A percentile compares a stretch with the other conserved stretches of the same genome.
Conservation (phyloP, 2,113 vertebrate genomes). For the Paratilapia polleni region DNA sequence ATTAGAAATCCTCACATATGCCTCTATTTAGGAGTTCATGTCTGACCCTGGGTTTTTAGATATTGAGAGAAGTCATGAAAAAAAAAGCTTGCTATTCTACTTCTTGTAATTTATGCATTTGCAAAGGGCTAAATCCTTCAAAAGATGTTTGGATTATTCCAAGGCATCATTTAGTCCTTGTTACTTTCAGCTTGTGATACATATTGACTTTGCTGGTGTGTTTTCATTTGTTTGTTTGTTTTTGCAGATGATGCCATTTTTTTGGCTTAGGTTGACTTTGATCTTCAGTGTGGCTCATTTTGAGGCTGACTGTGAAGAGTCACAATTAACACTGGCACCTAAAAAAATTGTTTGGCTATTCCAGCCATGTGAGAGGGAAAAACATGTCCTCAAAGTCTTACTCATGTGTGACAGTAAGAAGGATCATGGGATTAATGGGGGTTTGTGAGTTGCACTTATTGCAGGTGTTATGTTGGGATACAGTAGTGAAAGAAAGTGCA, state of each 20-base stretch:
- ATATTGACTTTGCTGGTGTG: neutral
- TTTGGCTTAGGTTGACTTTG: neutral
- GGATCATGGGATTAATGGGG: slow-evolving; percentile 56
- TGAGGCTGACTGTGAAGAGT: neutral
- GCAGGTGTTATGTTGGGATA: slow-evolving; percentile 42
- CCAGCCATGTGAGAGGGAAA: slow-evolving; percentile 28
- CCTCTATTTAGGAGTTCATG: slow-evolving; percentile 7
- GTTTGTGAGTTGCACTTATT: slow-evolving; percentile 42
- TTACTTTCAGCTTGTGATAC: neutral
- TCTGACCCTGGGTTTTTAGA: neutral
- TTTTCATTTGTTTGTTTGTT: neutral
- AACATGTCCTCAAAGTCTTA: slow-evolving; percentile 49
- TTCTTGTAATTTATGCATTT: slow-evolving; percentile 1
- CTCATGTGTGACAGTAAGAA: slow-evolving; percentile 59
- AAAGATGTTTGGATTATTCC: neutral
- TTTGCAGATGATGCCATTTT: slow-evolving; percentile 24
- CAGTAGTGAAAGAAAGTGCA: neutral
- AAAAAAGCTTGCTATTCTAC: neutral
- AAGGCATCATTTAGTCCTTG: neutral
- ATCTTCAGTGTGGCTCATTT: neutral
- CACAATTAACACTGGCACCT: slow-evolving; percentile 5
- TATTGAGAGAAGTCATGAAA: neutral
- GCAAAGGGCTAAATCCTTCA: neutral
- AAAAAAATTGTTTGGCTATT: neutral
- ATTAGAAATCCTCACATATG: slow-evolving; percentile 12